Base-by-base conservation (phyloP, 2,888 invertebrate genomes). In the Tupiocoris notatus region DNA sequence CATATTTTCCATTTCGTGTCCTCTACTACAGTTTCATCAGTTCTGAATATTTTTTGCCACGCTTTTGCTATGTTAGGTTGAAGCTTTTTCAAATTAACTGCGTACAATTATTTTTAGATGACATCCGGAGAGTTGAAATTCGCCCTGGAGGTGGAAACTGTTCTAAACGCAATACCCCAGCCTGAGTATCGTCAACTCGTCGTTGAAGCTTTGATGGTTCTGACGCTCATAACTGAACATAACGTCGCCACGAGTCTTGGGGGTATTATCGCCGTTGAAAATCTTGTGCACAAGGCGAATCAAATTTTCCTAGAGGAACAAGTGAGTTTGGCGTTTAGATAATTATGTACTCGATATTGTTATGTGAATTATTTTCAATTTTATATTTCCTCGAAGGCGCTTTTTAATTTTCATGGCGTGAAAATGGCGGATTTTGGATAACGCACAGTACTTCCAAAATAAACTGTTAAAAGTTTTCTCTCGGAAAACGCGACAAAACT, bases 111-210 rank as follows among this genome's bases (percentile, higher is more conserved):
- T 12, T 57, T 58, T 65, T 81, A 89, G 89, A 99, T 99, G 99
- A 99, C 99, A 0, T 90, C 97, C 0, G 97, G 97, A 59, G 99
- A 99, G 86, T 85, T 98, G 81, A 99, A 99, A 86, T 99, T 99
- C 85, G 98, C 99, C 0, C 86, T 99, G 17, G 95, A 96, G 75
- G 98, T 99, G 0, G 99, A 99, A 85, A 94, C 96, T 1, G 97
- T 97, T 1, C 86, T 99, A 68, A 99, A 98, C 84, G 92, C 94
- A 68, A 97, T 99, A 81, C 96, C 98, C 0, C 97, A 98, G 84
- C 98, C 99, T 0, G 99, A 99, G 84, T 99, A 98, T 85, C 88
- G 99, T 21, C 98, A 98, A 84, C 85, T 98, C 79, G 92, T 98
- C 74, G 98, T 99, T 0, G 98, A 99, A 86, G 97, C 96, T 0